Evolutionary conservation across 2,888 invertebrate genomes (phyloP).

Genomic region (Agrotis clavis): DNA sequence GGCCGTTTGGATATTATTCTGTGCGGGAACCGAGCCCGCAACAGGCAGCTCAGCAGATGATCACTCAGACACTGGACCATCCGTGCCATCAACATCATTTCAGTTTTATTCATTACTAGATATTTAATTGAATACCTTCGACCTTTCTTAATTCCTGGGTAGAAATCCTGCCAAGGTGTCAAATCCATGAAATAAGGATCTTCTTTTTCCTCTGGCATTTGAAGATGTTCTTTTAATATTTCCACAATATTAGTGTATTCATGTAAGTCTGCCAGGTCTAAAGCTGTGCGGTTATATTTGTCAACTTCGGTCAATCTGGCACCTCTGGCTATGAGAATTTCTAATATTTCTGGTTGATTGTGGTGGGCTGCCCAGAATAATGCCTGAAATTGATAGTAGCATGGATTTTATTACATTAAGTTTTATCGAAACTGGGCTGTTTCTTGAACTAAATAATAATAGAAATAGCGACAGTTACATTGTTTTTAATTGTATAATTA

Average conservation of each 20-base stretch:
- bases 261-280: slow-evolving; percentile 90
- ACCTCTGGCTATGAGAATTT: slow-evolving; percentile 89
- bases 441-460: neutral
- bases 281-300: slow-evolving; percentile 85
- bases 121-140: slow-evolving; percentile 74
- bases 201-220: slow-evolving; percentile 69
- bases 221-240: slow-evolving; percentile 82
- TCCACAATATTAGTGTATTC: slow-evolving; percentile 86
- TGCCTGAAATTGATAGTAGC: slow-evolving; percentile 84
- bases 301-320: slow-evolving; percentile 89
- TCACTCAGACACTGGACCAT: too few species aligned
- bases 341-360: slow-evolving; percentile 89
- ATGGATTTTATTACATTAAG: neutral
- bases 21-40: too few species aligned
- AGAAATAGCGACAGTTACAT: neutral
- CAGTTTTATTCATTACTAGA: neutral
- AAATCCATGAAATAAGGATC: slow-evolving; percentile 66
- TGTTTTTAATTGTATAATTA: too few species aligned
- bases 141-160: slow-evolving; percentile 83
- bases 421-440: neutral
- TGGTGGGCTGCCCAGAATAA: slow-evolving; percentile 92
- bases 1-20: too few species aligned
- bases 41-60: too few species aligned
- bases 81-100: neutral
- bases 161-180: slow-evolving; percentile 88